phyloP scores from a whole-genome alignment of 2,888 invertebrate genomes.

The Cerastoderma edule region DNA sequence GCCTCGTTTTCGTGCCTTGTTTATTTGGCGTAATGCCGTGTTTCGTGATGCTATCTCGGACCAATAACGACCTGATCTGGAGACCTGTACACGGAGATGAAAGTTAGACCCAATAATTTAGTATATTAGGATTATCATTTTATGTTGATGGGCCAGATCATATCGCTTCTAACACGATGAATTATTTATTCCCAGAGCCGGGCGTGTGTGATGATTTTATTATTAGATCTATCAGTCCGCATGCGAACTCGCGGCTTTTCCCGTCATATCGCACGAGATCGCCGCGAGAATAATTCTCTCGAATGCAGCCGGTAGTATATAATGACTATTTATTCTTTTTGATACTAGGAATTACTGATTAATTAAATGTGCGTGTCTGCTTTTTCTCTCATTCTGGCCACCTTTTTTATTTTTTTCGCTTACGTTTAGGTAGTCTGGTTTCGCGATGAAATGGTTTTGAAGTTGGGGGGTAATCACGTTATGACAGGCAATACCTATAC shows the following conservation, averaged over 20 bases:
- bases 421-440: constrained; percentile 37
- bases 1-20: constrained; percentile 34
- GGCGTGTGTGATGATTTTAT: constrained; percentile 50
- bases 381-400: constrained; percentile 29
- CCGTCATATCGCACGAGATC: constrained; percentile 38
- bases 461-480: constrained; percentile 43
- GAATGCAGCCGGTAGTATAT: constrained; percentile 57
- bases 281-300: constrained; percentile 49
- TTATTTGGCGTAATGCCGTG: constrained; percentile 55
- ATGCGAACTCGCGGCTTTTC: constrained; percentile 45
- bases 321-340: constrained; percentile 61
- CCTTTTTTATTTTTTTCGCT: constrained; percentile 25
- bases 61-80: constrained; percentile 39
- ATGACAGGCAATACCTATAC: constrained; percentile 40
- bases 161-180: constrained; percentile 50
- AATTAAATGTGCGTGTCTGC: constrained; percentile 57
- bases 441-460: constrained; percentile 21
- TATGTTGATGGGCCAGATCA: constrained; percentile 54
- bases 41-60: constrained; percentile 49
- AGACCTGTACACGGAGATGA: constrained; percentile 46
- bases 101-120: constrained; percentile 60
- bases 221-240: constrained; percentile 39
- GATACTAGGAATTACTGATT: constrained; percentile 60
- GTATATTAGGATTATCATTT: constrained; percentile 63
- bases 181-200: constrained; percentile 54